Evolutionary conservation across 1,140 invertebrate species (phyloP), one percentile per base, ranked within the genome.

Genomic region (Wasmannia auropunctata): DNA sequence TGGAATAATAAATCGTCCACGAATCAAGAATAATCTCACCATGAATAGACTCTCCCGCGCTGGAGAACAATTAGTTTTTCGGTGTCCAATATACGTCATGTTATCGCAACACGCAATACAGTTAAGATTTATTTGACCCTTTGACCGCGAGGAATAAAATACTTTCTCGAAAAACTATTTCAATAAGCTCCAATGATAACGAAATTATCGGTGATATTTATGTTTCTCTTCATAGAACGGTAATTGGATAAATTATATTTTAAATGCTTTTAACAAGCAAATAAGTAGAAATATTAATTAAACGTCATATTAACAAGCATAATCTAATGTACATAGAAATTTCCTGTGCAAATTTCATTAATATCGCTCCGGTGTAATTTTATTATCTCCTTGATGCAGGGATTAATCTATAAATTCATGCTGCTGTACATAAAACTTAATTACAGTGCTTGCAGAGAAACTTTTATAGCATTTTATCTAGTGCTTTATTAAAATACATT

Each of bases 1-100:
- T 77, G 25, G 85, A 88, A 89, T 89, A 89, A 89, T 89, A 89
- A 89, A 79, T 83, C 63, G 63, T 67, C 28, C 88, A 70, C 34
- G 69, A 69, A 65, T 60, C 76, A 51, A 83, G 37, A 63, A 72
- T 77, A 77, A 63, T 58, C 60, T 76, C n/a, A 70, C 49, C 69
- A 54, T 43, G 51, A 49, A 83, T 58, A 58, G 79, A 74, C 67
- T 74, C 54, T 22, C 14, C 11, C 49, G 46, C 65, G 37, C 8
- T 46, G 25, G 28, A 72, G 67, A 83, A 83, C 65, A 83, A 83
- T 72, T 83, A 74, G 25, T 83, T 83, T 25, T 34, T 28, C 49
- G 31, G 11, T 72, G 51, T 81, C 34, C 65, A 81, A 81, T 81
- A 81, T 70, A 80, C 37, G 63, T 70, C 79, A 46, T 37, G 62